Percentiles rank a stretch among this genome's conserved stretches.
Evolutionary conservation across 2,797 vertebrate genomes (phyloP).

Genomic region (Manis crassicaudata): DNA sequence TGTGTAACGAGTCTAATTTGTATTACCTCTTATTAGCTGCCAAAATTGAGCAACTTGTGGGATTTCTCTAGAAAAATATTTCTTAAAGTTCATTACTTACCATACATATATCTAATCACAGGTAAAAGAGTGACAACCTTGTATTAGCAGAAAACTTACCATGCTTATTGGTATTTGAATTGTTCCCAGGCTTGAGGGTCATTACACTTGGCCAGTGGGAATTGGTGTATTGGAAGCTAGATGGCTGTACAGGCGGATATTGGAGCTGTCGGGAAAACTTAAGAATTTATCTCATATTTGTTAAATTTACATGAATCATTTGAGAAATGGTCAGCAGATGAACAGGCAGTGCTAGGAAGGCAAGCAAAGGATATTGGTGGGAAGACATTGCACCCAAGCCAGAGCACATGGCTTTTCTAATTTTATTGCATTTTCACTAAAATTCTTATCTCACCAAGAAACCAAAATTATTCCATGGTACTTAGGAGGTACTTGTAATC

Average conservation of each 20-base stretch:
- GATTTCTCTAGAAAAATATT: neutral
- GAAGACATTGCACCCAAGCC: neutral
- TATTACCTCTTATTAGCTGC: neutral
- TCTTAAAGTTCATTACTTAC: neutral
- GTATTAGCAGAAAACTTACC: neutral
- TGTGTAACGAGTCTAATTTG: neutral
- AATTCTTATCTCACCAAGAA: neutral
- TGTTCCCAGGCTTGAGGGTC: neutral
- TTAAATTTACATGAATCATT: neutral
- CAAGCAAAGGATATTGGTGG: neutral
- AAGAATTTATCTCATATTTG: neutral
- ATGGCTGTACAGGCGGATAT: neutral
- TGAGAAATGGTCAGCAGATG: neutral
- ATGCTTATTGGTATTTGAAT: neutral
- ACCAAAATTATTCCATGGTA: neutral
- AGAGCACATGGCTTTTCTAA: neutral
- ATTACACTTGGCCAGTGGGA: neutral
- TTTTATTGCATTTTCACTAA: neutral
- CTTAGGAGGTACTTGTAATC: neutral
- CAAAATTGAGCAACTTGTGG: neutral
- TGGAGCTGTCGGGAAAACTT: neutral
- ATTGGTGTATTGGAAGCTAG: neutral
- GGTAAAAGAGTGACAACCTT: neutral
- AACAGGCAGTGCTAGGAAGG: neutral
- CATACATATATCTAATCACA: neutral